These are phyloP conservation scores for Otolemur garnettii DNA, from an alignment of 2,113 vertebrate species.

Conservation along the genomic window DNA sequence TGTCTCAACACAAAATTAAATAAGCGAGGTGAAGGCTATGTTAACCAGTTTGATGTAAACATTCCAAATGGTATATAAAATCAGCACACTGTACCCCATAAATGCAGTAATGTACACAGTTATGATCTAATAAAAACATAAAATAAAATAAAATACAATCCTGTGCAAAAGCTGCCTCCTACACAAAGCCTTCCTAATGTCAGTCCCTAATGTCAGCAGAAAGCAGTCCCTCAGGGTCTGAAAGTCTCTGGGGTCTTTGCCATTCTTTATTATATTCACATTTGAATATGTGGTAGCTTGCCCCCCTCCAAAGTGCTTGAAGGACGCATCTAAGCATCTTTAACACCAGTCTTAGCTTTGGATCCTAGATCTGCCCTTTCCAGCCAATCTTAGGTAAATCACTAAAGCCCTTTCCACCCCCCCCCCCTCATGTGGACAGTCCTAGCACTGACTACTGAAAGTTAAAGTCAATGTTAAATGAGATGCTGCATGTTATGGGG, in stretches of 20 bases:
- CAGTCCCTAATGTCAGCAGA: neutral
- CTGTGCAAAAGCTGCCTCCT: neutral
- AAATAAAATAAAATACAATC: neutral
- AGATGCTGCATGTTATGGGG: neutral
- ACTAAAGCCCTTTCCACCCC: neutral
- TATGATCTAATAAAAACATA: too few species aligned
- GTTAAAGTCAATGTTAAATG: neutral
- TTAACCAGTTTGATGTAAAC: too few species aligned
- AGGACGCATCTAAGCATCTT: neutral
- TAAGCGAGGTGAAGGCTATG: too few species aligned
- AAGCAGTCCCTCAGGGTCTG: neutral
- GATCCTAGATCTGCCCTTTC: neutral
- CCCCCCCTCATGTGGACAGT: neutral
- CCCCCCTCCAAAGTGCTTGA: neutral
- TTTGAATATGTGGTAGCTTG: conserved; percentile 28
- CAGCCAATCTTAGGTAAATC: neutral
- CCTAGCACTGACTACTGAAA: neutral
- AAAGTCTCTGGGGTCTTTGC: neutral
- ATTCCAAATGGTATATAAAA: too few species aligned
- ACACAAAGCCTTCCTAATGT: conserved; percentile 28
- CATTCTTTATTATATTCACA: neutral
- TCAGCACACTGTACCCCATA: too few species aligned
- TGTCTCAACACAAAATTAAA: too few species aligned
- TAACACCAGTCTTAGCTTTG: neutral
- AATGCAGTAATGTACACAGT: too few species aligned